A percentile compares a stretch with the other conserved stretches of the same genome.
phyloP scores from a whole-genome alignment of 2,797 vertebrate species.

The Syndactyla subalaris region DNA sequence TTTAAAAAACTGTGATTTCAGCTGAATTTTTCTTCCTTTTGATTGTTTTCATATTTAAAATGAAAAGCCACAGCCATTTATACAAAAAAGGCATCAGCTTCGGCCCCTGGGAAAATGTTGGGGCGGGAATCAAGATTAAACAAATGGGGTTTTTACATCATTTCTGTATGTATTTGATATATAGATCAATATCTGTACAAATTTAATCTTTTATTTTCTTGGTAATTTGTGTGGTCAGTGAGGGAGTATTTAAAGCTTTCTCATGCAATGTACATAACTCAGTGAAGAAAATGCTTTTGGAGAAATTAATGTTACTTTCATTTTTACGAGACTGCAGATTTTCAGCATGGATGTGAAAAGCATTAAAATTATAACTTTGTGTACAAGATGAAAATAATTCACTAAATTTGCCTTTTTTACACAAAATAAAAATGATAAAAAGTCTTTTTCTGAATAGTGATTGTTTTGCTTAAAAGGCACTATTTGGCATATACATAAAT shows the following conservation, averaged over 20 bases:
- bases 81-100: slow-evolving; percentile 76
- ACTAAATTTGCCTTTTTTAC: slow-evolving; percentile 94
- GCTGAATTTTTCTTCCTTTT: slow-evolving; percentile 87
- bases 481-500: fast-evolving
- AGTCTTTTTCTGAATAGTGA: neutral
- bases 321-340: slow-evolving; percentile 92
- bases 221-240: slow-evolving; percentile 90
- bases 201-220: slow-evolving; percentile 93
- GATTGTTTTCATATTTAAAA: slow-evolving; percentile 91
- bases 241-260: slow-evolving; percentile 88
- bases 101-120: slow-evolving; percentile 82
- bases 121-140: slow-evolving; percentile 77
- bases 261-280: slow-evolving; percentile 89
- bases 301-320: slow-evolving; percentile 88
- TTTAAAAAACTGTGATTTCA: slow-evolving; percentile 93
- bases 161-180: slow-evolving; percentile 89
- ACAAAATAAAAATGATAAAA: slow-evolving; percentile 91
- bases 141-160: slow-evolving; percentile 88
- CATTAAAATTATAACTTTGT: slow-evolving; percentile 90
- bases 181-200: slow-evolving; percentile 91
- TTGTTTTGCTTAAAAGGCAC: neutral
- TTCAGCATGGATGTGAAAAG: slow-evolving; percentile 97
- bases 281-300: slow-evolving; percentile 80
- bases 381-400: slow-evolving; percentile 88
- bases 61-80: slow-evolving; percentile 86